These are phyloP conservation scores for Rhinopomastus cyanomelas DNA, from an alignment of 2,113 vertebrate genomes.

Conservation along the genomic window DNA sequence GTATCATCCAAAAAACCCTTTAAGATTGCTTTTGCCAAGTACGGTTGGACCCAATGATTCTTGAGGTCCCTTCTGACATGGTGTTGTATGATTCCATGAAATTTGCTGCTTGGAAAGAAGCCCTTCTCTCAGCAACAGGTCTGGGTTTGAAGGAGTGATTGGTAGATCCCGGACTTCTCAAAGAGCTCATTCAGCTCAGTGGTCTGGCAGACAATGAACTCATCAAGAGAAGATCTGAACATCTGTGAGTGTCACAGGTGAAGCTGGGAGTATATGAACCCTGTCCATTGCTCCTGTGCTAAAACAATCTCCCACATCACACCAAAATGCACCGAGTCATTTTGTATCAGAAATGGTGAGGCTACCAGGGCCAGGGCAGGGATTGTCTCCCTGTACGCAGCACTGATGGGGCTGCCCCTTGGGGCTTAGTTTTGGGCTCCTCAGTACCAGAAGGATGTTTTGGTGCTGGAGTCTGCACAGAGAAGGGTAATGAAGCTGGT, in stretches of 20 bases:
- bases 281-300: not conserved
- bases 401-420: not conserved
- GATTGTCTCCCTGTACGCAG: not conserved
- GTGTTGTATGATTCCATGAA: not conserved
- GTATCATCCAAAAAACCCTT: no score
- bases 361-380: not conserved
- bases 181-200: no score
- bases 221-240: not conserved
- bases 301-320: not conserved
- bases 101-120: not conserved
- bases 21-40: not conserved
- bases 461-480: not conserved
- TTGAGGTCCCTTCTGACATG: not conserved
- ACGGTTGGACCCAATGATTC: not conserved
- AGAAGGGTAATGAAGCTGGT: not conserved
- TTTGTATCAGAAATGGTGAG: not conserved
- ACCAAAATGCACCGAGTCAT: not conserved
- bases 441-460: not conserved
- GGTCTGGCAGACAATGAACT: not conserved
- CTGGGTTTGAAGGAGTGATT: not conserved
- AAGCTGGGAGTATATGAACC: no score
- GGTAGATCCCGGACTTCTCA: fast-evolving
- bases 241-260: fast-evolving
- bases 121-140: not conserved
- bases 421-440: not conserved